Base-by-base conservation (phyloP, 2,888 invertebrate species). In the Tinea pellionella region DNA sequence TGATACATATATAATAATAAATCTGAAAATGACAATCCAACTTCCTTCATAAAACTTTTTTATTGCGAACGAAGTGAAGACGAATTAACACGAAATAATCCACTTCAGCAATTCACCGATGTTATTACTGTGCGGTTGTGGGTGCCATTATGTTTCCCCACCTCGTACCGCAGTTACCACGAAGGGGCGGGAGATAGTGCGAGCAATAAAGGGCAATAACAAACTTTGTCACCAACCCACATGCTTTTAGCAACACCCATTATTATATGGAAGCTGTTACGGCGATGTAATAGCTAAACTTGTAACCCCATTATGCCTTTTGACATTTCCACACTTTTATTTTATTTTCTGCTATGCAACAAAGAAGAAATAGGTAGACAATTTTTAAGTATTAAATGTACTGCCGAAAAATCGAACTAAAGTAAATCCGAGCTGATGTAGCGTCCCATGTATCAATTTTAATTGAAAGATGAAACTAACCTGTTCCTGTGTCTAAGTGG, bases 151-250 rank as follows among this genome's bases (percentile, higher is more conserved):
- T 13, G 55, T 29, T 32, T 8, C 57, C 57, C 30, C 32, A 57
- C 57, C 57, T 57, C 55, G 15, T 18, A 11, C 55, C 55, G 47
- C 15, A 15, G 19, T 55, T 30, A 57, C 57, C 57, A 32, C 32
- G 57, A 57, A 57, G 57, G 57, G 57, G 57, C 57, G 57, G 57
- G 32, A 55, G 55, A 57, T 57, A 57, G 57, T 57, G 57, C 32
- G 57, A 57, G 57, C 57, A 57, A 57, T 57, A 57, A 57, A 57
- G 57, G 57, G 57, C 57, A 57, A 57, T 57, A 57, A 57, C 57
- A 57, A 57, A 57, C 57, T 57, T 57, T 57, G 57, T 57, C 57
- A 57, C 57, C 57, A 32, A 11, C 57, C 57, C 57, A 57, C 57
- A 57, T 57, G 57, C 57, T 57, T 57, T 57, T 57, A 57, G 57